A percentile compares a stretch with the other conserved stretches of the same genome.
Evolutionary conservation across 2,888 invertebrate genomes (phyloP).

Genomic region (Aleiodes testaceus): DNA sequence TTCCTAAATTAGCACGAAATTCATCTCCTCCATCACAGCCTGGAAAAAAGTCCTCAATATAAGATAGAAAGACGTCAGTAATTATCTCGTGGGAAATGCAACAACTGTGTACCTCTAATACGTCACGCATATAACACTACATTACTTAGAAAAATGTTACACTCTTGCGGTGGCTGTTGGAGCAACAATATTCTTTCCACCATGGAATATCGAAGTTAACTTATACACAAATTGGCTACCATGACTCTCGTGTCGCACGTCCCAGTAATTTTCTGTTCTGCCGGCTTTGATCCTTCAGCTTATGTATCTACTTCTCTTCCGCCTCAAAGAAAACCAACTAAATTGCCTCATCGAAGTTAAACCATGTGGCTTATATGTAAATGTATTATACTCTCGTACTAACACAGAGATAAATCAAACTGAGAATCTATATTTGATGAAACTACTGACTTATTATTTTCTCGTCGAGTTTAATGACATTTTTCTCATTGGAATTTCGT

Average conservation of each 20-base stretch:
- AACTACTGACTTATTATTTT: conserved; percentile 43
- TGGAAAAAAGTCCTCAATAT: conserved; percentile 12
- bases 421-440: conserved; percentile 47
- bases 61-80: conserved; percentile 53
- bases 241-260: conserved; percentile 46
- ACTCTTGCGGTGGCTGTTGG: conserved; percentile 42
- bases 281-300: conserved; percentile 40
- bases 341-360: too few species aligned
- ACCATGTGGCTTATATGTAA: too few species aligned
- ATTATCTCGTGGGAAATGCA: conserved; percentile 61
- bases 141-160: conserved; percentile 10
- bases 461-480: conserved; percentile 55
- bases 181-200: conserved; percentile 38
- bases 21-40: background rate
- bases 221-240: conserved; percentile 50
- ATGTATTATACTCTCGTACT: too few species aligned
- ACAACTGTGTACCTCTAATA: conserved; percentile 52
- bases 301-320: background rate
- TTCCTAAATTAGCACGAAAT: conserved; percentile 23
- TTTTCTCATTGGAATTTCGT: conserved; percentile 49
- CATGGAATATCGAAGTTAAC: conserved; percentile 39
- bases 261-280: conserved; percentile 41
- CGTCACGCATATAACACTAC: conserved; percentile 22
- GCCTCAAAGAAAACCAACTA: too few species aligned
- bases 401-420: conserved; percentile 38